phyloP scores from a whole-genome alignment of 2,797 vertebrate species.

The Micromesistius poutassou region DNA sequence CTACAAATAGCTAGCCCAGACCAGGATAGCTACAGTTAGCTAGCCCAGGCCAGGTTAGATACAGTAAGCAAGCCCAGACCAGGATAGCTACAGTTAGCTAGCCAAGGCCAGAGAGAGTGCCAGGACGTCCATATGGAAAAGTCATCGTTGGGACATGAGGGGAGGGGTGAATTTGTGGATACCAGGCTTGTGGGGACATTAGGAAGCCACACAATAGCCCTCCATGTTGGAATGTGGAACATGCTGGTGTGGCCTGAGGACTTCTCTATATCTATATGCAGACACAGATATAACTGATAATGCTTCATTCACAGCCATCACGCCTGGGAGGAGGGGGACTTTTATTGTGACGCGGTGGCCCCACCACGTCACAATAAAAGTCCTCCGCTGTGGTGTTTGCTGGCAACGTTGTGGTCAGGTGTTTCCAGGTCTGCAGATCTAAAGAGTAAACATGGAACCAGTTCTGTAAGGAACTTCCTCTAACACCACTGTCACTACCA shows the following conservation, averaged over 20 bases:
- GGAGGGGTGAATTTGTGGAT: neutral
- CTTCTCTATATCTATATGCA: neutral
- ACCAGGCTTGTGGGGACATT: conserved; percentile 36
- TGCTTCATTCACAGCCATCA: neutral
- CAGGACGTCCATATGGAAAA: conserved; percentile 33
- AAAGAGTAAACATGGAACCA: neutral
- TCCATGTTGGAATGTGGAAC: conserved; percentile 42
- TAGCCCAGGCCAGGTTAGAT: neutral
- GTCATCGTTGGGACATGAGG: conserved; percentile 27
- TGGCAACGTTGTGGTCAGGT: neutral
- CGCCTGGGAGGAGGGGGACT: too few relatives aligned
- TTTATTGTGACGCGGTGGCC: neutral
- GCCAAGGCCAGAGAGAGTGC: neutral
- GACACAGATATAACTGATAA: neutral
- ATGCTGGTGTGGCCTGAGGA: conserved; percentile 21
- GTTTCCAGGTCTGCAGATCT: neutral
- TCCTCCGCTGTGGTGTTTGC: neutral
- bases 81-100: too few relatives aligned
- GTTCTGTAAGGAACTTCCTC: neutral
- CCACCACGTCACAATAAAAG: neutral
- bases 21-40: neutral
- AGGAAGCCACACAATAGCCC: conserved; percentile 52
- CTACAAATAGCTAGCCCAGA: too few relatives aligned
- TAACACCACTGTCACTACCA: conserved; percentile 9
- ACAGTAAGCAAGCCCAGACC: neutral